Conservation (phyloP, 2,888 invertebrate genomes). For the Calameuta pallipes region DNA sequence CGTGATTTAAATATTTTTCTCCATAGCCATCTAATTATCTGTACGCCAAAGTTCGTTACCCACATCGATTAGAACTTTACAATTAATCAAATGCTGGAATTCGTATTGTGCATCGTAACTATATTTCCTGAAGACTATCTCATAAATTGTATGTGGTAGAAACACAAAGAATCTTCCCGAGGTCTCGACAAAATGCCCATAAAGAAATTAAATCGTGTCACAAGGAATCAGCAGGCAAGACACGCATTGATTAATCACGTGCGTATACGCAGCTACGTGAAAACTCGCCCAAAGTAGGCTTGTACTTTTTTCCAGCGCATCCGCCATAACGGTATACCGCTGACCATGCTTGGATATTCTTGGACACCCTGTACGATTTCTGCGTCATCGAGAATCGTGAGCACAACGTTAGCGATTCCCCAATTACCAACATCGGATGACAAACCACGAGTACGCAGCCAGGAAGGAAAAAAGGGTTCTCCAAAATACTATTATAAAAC, state of each 20-base stretch:
- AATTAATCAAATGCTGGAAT: too few relatives aligned
- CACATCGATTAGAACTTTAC: too few relatives aligned
- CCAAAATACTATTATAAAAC: too few relatives aligned
- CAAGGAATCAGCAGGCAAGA: not conserved
- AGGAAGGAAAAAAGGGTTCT: too few relatives aligned
- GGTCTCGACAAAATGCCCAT: not conserved
- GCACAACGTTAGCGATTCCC: not conserved
- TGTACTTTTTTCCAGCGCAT: not conserved
- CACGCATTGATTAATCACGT: not conserved
- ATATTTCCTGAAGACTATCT: not conserved
- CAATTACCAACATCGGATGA: not conserved
- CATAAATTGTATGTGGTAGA: not conserved
- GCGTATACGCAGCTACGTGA: not conserved
- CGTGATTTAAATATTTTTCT: too few relatives aligned
- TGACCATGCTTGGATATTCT: not conserved
- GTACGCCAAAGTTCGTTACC: too few relatives aligned
- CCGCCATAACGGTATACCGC: not conserved
- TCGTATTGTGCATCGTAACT: not conserved
- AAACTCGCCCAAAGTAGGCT: not conserved
- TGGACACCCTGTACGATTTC: not conserved
- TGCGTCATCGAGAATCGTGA: not conserved
- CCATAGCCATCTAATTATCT: too few relatives aligned
- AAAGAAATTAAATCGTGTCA: not conserved
- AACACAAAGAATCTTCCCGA: not conserved
- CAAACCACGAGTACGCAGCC: not conserved